A percentile compares a stretch with the other conserved stretches of the same genome.
These are phyloP conservation scores for Andrena cerasifolii DNA, from an alignment of 1,140 invertebrate species.

Conservation along the genomic window DNA sequence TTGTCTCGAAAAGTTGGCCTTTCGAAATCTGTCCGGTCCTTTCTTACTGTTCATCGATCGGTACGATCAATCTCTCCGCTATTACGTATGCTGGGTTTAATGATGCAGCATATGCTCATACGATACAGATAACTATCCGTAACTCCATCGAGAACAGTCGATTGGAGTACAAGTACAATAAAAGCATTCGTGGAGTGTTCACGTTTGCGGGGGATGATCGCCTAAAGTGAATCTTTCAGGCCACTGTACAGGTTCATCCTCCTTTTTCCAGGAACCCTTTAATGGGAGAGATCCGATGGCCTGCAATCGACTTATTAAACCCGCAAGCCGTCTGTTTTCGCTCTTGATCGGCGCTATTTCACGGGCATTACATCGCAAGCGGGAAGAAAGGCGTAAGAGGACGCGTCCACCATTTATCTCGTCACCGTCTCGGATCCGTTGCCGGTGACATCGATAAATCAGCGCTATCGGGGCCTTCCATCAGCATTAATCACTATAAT, in stretches of 20 bases:
- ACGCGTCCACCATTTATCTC: slow-evolving; percentile 76
- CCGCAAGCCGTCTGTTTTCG: slow-evolving; percentile 15
- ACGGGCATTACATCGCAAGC: slow-evolving; percentile 46
- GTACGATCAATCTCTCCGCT: slow-evolving; percentile 29
- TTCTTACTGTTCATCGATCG: slow-evolving; percentile 27
- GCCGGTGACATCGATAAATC: slow-evolving; percentile 81
- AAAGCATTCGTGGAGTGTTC: neutral
- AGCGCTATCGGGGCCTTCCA: slow-evolving; percentile 77
- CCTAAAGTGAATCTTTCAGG: neutral
- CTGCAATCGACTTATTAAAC: slow-evolving; percentile 35
- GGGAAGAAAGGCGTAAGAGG: slow-evolving; percentile 51
- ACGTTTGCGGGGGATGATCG: neutral
- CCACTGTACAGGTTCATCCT: neutral
- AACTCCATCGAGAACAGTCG: too few relatives aligned
- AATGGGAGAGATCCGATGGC: slow-evolving; percentile 40
- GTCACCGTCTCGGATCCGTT: slow-evolving; percentile 76
- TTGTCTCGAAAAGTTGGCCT: slow-evolving; percentile 40
- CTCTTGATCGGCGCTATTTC: slow-evolving; percentile 49
- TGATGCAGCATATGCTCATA: neutral
- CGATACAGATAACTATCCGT: neutral
- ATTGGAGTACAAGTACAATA: too few relatives aligned
- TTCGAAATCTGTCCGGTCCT: slow-evolving; percentile 29
- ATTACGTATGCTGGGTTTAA: neutral
- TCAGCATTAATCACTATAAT: slow-evolving; percentile 82
- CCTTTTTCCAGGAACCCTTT: slow-evolving; percentile 21